A percentile compares a stretch with the other conserved stretches of the same genome.
Conservation (phyloP, 2,797 vertebrate species). For the Eospalax fontanierii region DNA sequence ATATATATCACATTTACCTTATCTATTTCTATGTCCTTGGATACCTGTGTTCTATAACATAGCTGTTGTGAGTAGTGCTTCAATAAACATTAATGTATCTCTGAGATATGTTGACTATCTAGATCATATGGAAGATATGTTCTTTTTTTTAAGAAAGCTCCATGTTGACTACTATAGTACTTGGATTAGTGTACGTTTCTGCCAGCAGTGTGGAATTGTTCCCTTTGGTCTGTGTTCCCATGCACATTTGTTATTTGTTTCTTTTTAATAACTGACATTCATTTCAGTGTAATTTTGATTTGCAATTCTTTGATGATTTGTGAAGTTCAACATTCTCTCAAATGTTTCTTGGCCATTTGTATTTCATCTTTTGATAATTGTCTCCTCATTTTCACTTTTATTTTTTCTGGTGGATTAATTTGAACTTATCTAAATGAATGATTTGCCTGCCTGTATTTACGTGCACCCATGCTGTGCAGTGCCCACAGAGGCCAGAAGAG, state of each 20-base stretch:
- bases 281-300: neutral
- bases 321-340: neutral
- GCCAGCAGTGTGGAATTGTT: neutral
- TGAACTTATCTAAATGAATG: no score
- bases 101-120: neutral
- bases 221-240: neutral
- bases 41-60: neutral
- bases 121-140: neutral
- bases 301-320: neutral
- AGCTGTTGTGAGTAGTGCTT: neutral
- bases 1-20: neutral
- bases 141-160: neutral
- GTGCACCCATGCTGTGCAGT: no score
- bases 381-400: neutral
- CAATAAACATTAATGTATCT: neutral
- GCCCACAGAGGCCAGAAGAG: no score
- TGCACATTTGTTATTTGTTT: neutral
- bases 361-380: neutral
- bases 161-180: neutral
- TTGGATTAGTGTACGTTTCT: neutral
- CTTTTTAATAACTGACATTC: neutral
- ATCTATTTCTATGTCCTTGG: neutral
- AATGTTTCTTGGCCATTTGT: neutral
- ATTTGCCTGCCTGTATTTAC: no score
- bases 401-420: no score